Conservation (phyloP, 2,888 invertebrate species). For the Argyra leucocephala region DNA sequence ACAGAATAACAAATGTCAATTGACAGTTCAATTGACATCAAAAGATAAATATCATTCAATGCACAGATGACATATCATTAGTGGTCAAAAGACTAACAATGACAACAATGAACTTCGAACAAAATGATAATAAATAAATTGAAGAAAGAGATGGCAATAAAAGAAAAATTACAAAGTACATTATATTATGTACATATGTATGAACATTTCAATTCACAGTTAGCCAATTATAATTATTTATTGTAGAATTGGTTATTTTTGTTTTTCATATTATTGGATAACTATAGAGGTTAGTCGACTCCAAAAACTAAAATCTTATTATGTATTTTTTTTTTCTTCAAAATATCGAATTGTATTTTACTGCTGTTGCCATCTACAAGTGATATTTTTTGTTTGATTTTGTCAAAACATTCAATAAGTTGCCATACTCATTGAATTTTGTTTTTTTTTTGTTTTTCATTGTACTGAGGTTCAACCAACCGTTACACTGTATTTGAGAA, state of each 20-base stretch:
- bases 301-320: too few species aligned
- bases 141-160: background rate
- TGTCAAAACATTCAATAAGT: background rate
- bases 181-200: too few species aligned
- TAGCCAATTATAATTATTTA: too few species aligned
- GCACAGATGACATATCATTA: background rate
- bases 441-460: too few species aligned
- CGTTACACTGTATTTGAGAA: background rate
- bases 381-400: background rate
- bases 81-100: background rate
- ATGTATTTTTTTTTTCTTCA: too few species aligned
- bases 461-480: background rate
- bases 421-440: background rate
- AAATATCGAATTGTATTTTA: too few species aligned
- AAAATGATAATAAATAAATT: background rate
- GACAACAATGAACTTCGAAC: background rate
- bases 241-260: too few species aligned
- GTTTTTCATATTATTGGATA: too few species aligned
- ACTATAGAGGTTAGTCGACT: too few species aligned
- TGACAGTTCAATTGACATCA: background rate
- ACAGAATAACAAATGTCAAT: background rate
- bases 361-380: background rate
- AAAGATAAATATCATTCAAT: background rate
- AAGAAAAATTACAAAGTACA: background rate
- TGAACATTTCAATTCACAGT: too few species aligned